Conservation (phyloP, 1,140 invertebrate species). For the Pachypsylla venusta region DNA sequence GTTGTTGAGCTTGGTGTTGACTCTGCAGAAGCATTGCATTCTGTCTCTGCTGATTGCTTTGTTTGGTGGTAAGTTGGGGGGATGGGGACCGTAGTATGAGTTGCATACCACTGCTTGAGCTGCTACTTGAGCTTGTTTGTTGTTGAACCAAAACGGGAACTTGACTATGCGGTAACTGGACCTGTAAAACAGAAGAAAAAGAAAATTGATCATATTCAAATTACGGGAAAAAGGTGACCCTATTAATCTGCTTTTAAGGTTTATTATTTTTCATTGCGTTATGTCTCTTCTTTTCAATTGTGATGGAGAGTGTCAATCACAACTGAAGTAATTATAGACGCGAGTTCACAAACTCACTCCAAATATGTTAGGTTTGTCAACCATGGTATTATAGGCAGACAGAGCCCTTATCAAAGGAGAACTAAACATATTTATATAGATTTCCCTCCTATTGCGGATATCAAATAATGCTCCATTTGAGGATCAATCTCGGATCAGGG, state of each 20-base stretch:
- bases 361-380: too few species aligned
- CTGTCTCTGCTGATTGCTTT: slow-evolving; percentile 18
- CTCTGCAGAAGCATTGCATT: slow-evolving; percentile 18
- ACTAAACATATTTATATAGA: too few species aligned
- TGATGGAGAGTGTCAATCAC: too few species aligned
- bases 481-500: too few species aligned
- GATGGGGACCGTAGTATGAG: slow-evolving; percentile 30
- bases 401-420: too few species aligned
- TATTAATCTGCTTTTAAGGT: neutral
- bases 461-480: too few species aligned
- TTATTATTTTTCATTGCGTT: too few species aligned
- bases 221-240: neutral
- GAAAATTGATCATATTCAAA: neutral
- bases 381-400: too few species aligned
- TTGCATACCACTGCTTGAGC: slow-evolving; percentile 26
- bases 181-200: slow-evolving; percentile 14
- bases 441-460: too few species aligned
- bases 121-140: slow-evolving; percentile 22
- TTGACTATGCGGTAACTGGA: slow-evolving; percentile 22
- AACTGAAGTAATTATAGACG: too few species aligned
- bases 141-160: slow-evolving; percentile 30
- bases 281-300: too few species aligned
- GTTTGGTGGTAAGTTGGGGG: slow-evolving; percentile 15
- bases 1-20: slow-evolving; percentile 20
- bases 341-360: too few species aligned